Percentiles rank a stretch among this genome's conserved stretches.
Conservation (phyloP, 2,888 invertebrate genomes). For the Pocota personata region DNA sequence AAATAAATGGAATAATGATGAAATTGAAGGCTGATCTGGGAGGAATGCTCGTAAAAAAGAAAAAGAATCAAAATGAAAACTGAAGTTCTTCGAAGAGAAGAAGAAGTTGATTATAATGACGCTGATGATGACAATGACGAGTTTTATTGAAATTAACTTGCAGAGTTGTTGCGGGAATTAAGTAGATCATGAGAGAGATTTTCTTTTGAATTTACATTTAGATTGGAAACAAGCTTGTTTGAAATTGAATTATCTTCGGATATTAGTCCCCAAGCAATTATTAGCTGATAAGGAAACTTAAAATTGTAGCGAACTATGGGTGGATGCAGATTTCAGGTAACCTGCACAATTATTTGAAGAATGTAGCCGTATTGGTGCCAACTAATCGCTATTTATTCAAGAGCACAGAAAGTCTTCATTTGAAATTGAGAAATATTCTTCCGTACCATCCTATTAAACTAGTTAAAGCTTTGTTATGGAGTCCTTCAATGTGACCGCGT, state of each 20-base stretch:
- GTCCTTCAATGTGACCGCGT: no score
- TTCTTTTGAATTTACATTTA: constrained; percentile 38
- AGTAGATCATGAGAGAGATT: constrained; percentile 25
- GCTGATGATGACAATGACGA: constrained; percentile 47
- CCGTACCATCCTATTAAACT: no score
- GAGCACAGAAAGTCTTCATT: no score
- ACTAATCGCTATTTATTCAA: no score
- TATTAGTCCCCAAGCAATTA: neutral
- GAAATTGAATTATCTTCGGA: neutral
- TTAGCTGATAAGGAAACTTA: neutral
- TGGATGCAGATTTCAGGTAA: no score
- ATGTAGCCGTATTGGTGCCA: no score
- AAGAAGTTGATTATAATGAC: constrained; percentile 47
- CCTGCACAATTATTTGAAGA: no score
- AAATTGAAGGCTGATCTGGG: constrained; percentile 39
- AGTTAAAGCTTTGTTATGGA: no score
- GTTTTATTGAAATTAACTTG: constrained; percentile 56
- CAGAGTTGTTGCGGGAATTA: constrained; percentile 28
- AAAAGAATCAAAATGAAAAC: constrained; percentile 7
- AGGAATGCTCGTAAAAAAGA: constrained; percentile 7
- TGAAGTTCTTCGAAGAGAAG: neutral
- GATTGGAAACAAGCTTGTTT: constrained; percentile 15
- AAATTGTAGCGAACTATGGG: neutral
- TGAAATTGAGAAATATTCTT: no score
- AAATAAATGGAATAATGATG: constrained; percentile 58